A percentile compares a stretch with the other conserved stretches of the same genome.
These are phyloP conservation scores for Oceanodroma leucorhoa DNA, from an alignment of 2,797 vertebrate species.

Conservation along the genomic window DNA sequence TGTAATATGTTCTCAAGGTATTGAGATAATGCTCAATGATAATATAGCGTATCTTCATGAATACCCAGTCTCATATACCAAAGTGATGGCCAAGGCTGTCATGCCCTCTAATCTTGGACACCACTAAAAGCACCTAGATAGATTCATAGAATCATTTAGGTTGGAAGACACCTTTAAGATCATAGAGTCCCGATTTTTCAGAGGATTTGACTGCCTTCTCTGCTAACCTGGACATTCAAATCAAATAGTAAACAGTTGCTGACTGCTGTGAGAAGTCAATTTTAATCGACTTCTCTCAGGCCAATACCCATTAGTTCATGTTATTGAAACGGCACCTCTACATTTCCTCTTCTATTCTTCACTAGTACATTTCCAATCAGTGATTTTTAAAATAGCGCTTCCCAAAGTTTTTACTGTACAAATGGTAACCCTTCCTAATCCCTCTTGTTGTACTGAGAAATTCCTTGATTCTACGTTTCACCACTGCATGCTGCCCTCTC, in stretches of 20 bases:
- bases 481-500: not conserved
- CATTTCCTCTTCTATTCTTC: not conserved
- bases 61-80: not conserved
- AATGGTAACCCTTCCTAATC: not conserved
- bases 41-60: not conserved
- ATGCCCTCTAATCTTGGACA: not conserved
- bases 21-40: not conserved
- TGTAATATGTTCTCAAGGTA: not conserved
- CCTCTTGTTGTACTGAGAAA: not conserved
- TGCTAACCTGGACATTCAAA: not conserved
- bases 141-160: not conserved
- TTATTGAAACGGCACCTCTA: not conserved
- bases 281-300: not conserved
- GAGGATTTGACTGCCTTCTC: not conserved
- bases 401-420: not conserved
- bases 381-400: not conserved
- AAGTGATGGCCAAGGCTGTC: not conserved
- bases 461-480: not conserved
- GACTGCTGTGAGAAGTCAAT: not conserved
- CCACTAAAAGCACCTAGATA: not conserved
- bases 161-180: not conserved
- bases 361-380: not conserved
- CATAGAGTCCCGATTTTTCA: rapidly evolving
- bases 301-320: not conserved
- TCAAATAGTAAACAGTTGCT: not conserved